Evolutionary conservation across 2,113 vertebrate genomes (phyloP).

Genomic region (Megaleporinus macrocephalus): DNA sequence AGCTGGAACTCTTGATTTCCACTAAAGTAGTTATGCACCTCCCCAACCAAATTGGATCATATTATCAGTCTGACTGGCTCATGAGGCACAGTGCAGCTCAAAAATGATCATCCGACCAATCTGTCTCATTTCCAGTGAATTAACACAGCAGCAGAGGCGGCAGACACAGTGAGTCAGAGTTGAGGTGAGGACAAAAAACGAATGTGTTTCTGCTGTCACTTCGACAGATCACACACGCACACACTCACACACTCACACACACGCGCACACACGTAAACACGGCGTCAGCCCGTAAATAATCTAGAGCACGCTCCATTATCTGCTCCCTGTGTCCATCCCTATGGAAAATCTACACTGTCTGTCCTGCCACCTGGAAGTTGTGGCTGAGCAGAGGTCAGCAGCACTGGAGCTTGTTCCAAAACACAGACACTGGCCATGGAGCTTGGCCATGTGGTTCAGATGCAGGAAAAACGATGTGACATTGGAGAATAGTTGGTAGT

Average conservation of each 20-base stretch:
- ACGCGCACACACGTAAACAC: neutral
- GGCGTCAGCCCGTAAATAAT: neutral
- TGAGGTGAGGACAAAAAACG: constrained; percentile 14
- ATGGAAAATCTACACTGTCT: too few relatives aligned
- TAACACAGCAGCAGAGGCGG: neutral
- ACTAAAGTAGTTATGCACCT: neutral
- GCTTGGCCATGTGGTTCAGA: neutral
- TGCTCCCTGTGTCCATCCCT: too few relatives aligned
- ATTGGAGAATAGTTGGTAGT: too few relatives aligned
- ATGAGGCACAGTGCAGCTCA: neutral
- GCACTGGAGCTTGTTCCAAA: too few relatives aligned
- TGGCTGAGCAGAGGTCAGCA: too few relatives aligned
- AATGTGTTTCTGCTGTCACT: neutral
- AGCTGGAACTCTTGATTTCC: neutral
- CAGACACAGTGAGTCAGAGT: neutral
- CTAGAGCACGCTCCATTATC: neutral
- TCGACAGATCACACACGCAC: neutral
- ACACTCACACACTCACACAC: neutral
- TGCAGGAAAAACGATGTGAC: neutral
- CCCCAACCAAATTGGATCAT: neutral
- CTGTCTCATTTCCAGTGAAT: neutral
- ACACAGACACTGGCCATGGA: neutral
- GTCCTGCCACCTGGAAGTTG: too few relatives aligned
- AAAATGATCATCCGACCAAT: constrained; percentile 2
- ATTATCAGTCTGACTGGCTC: neutral